Evolutionary conservation across 2,797 vertebrate species (phyloP).

Genomic region (Myotis daubentonii): DNA sequence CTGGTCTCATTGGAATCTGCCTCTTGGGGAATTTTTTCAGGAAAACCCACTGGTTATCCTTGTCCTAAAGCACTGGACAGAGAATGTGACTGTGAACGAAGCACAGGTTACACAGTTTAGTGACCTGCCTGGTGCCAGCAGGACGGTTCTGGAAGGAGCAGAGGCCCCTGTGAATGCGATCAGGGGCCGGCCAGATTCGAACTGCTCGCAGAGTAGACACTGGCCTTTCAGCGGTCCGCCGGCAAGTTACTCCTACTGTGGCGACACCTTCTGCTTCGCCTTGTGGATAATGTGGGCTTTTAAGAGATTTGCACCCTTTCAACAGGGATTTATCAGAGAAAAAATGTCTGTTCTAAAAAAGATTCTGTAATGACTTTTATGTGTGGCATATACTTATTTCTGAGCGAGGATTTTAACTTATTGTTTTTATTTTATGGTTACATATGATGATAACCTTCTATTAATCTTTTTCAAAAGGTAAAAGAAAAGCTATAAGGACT

Average conservation of each 20-base stretch:
- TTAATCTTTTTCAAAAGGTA: conserved; percentile 72
- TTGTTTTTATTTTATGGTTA: conserved; percentile 83
- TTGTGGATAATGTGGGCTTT: conserved; percentile 44
- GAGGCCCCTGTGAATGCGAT: neutral
- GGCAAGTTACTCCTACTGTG: conserved; percentile 54
- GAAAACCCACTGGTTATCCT: conserved; percentile 73
- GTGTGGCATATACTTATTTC: conserved; percentile 75
- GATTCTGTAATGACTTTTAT: conserved; percentile 61
- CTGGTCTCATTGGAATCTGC: conserved; percentile 68
- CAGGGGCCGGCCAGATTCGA: conserved; percentile 36
- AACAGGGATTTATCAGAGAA: conserved; percentile 22
- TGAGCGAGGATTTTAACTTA: conserved; percentile 83
- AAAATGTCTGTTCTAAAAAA: conserved; percentile 37
- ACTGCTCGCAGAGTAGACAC: conserved; percentile 27
- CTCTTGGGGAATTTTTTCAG: conserved; percentile 71
- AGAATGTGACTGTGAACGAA: conserved; percentile 74
- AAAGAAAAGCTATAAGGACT: conserved; percentile 50
- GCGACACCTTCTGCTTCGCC: conserved; percentile 59
- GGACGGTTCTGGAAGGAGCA: conserved; percentile 15
- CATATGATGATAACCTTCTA: conserved; percentile 76
- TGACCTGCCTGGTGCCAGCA: neutral
- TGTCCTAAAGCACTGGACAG: conserved; percentile 78
- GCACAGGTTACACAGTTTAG: neutral
- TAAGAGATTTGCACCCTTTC: conserved; percentile 63
- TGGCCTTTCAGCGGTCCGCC: neutral